These are phyloP conservation scores for Spinus pinus DNA, from an alignment of 2,797 vertebrate species.

Conservation along the genomic window DNA sequence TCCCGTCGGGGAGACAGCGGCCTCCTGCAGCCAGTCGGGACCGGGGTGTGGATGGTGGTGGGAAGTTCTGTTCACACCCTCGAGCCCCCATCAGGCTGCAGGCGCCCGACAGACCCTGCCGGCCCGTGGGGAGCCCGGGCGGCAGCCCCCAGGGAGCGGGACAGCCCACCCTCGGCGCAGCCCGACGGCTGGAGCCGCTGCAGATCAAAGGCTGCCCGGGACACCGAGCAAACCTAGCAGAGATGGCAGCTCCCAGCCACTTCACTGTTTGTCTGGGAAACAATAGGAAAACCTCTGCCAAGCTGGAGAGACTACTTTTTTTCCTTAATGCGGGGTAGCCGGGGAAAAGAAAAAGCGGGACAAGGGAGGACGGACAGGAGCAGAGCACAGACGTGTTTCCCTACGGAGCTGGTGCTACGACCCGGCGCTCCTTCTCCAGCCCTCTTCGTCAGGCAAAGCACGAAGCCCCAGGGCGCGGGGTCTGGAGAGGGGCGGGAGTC, in stretches of 20 bases:
- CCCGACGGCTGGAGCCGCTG: neutral
- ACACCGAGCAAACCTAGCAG: neutral
- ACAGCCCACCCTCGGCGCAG: neutral
- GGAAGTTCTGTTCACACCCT: neutral
- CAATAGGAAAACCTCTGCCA: constrained; percentile 44
- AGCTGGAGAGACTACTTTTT: neutral
- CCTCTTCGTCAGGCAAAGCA: neutral
- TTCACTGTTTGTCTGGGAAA: constrained; percentile 6
- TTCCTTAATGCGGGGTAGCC: neutral
- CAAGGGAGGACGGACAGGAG: neutral
- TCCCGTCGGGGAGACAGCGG: neutral
- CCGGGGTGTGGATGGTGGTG: fast-evolving
- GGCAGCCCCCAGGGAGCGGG: neutral
- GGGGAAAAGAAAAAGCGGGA: neutral
- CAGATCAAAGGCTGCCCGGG: neutral
- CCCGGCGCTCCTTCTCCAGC: neutral
- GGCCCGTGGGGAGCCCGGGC: neutral
- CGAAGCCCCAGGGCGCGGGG: neutral
- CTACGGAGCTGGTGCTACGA: neutral
- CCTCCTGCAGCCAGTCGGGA: neutral
- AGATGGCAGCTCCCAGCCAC: neutral
- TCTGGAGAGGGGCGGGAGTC: neutral
- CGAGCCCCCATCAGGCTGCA: neutral
- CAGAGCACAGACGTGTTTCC: neutral
- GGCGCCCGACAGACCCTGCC: neutral